A percentile compares a stretch with the other conserved stretches of the same genome.
Conservation (phyloP, 2,888 invertebrate species). For the Gymnoscelis rufifasciata region DNA sequence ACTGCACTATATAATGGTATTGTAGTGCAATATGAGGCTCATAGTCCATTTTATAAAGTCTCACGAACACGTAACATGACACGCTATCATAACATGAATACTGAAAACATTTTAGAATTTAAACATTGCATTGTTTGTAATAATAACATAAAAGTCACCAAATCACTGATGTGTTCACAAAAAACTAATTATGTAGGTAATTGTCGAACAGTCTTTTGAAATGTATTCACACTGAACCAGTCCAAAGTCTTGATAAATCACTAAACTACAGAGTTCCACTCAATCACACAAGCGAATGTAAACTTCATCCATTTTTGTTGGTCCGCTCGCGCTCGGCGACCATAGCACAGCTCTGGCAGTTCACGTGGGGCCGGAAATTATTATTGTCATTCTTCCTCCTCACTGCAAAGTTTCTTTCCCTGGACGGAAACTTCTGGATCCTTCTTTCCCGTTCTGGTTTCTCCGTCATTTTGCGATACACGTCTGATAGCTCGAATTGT, state of each 20-base stretch:
- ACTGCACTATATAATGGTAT: not conserved
- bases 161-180: too few species aligned
- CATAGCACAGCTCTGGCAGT: constrained; percentile 63
- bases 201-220: too few species aligned
- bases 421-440: constrained; percentile 82
- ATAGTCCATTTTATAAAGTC: not conserved
- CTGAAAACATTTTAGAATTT: not conserved
- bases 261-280: too few species aligned
- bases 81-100: too few species aligned
- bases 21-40: not conserved
- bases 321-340: constrained; percentile 54
- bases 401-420: constrained; percentile 83
- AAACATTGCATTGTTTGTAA: not conserved
- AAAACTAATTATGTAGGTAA: too few species aligned
- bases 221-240: too few species aligned
- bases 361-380: constrained; percentile 58
- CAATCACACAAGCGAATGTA: not conserved
- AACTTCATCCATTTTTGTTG: constrained; percentile 34
- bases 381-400: constrained; percentile 76
- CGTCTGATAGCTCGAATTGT: constrained; percentile 64
- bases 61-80: not conserved
- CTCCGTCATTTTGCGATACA: constrained; percentile 51
- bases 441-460: constrained; percentile 51
- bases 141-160: not conserved
- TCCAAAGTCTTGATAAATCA: too few species aligned